Conservation (phyloP, 2,113 vertebrate species). For the Erpornis zantholeuca region DNA sequence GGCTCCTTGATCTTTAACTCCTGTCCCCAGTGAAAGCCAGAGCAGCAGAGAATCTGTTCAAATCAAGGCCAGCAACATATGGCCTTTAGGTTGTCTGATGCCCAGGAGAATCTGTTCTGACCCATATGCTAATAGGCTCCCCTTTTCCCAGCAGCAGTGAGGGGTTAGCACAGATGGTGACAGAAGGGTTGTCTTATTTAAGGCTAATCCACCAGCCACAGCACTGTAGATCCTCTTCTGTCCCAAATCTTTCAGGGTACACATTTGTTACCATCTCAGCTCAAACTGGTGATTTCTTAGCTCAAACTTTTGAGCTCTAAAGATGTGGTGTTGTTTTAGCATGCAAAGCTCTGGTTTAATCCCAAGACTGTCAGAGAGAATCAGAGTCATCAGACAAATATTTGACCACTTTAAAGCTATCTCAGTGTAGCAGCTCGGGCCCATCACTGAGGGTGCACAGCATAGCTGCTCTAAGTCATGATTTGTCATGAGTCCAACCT, state of each 20-base stretch:
- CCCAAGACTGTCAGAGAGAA: neutral
- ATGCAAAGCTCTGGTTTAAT: neutral
- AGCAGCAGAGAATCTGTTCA: conserved; percentile 1
- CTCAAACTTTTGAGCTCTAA: neutral
- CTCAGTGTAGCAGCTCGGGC: neutral
- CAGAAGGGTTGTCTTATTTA: neutral
- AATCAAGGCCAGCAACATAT: neutral
- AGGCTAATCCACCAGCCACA: neutral
- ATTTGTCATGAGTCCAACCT: neutral
- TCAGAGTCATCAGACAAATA: neutral
- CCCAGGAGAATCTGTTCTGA: conserved; percentile 1
- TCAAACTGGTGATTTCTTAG: neutral
- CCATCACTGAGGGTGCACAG: neutral
- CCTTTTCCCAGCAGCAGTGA: neutral
- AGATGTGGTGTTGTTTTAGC: neutral
- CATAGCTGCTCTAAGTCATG: neutral
- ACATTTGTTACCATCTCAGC: neutral
- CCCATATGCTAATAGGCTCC: neutral
- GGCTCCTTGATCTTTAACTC: neutral
- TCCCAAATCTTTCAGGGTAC: neutral
- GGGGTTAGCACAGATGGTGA: conserved; percentile 9
- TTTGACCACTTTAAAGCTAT: neutral
- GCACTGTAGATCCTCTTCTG: neutral
- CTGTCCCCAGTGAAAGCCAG: conserved; percentile 20
- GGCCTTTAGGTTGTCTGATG: neutral